phyloP scores from a whole-genome alignment of 2,113 vertebrate genomes.

The Calyptomena viridis region DNA sequence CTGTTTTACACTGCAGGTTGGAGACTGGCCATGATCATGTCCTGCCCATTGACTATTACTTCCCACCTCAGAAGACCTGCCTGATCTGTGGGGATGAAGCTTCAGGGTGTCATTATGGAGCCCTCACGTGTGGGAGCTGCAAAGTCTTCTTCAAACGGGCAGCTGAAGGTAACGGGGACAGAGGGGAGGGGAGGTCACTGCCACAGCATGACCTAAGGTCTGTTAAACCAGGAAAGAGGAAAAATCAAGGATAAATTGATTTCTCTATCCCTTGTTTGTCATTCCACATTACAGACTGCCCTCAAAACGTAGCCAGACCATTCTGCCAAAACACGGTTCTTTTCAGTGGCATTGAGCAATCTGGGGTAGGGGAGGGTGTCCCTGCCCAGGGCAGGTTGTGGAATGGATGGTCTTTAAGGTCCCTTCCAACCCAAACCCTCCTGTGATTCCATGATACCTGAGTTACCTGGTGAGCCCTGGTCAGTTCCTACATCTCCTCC shows the following conservation, averaged over 20 bases:
- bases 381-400: neutral
- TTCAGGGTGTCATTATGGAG: slow-evolving; percentile 96
- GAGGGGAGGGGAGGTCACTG: neutral
- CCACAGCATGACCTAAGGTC: neutral
- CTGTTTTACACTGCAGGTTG: slow-evolving; percentile 73
- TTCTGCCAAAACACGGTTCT: neutral
- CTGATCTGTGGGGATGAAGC: slow-evolving; percentile 97
- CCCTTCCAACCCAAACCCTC: neutral
- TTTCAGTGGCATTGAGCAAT: neutral
- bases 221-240: neutral
- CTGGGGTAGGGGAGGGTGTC: neutral
- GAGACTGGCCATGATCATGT: slow-evolving; percentile 85
- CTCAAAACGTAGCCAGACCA: neutral
- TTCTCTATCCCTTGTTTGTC: neutral
- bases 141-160: slow-evolving; percentile 99
- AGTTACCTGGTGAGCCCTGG: neutral
- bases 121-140: slow-evolving; percentile 97
- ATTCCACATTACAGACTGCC: neutral
- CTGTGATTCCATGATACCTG: neutral
- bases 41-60: slow-evolving; percentile 96
- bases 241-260: neutral
- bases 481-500: neutral
- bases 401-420: neutral
- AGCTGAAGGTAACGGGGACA: slow-evolving; percentile 86
- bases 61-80: slow-evolving; percentile 93